These are phyloP conservation scores for Patella ulyssiponensis DNA, from an alignment of 2,888 invertebrate genomes.

Conservation along the genomic window DNA sequence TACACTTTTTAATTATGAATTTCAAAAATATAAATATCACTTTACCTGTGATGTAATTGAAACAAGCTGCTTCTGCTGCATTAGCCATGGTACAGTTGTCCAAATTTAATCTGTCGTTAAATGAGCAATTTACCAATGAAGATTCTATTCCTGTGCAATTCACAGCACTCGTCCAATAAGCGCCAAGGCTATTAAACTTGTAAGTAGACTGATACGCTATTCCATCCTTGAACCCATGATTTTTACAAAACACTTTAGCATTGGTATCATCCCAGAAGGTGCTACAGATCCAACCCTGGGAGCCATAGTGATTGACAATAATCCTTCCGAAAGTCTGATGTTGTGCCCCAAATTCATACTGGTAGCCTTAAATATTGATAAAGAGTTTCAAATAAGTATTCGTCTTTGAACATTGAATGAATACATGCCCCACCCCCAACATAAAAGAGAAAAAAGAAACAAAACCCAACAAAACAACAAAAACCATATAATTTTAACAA, in stretches of 20 bases:
- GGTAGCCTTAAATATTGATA: conserved; percentile 41
- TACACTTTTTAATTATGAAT: no score
- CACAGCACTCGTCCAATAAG: conserved; percentile 54
- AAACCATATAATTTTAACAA: no score
- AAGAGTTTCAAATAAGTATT: no score
- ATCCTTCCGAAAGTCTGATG: conserved; percentile 30
- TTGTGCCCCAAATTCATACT: conserved; percentile 38
- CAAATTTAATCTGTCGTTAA: conserved; percentile 41
- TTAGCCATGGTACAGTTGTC: conserved; percentile 51
- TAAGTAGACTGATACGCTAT: conserved; percentile 48
- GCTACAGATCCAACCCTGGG: conserved; percentile 72
- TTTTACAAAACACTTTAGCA: conserved; percentile 54
- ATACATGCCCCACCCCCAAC: no score
- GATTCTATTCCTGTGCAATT: conserved; percentile 57
- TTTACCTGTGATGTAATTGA: conserved; percentile 50
- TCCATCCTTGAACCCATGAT: conserved; percentile 46
- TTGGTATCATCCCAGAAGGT: conserved; percentile 54
- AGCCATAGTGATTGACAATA: conserved; percentile 58
- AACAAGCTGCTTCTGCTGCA: conserved; percentile 57
- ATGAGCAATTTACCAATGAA: conserved; percentile 49
- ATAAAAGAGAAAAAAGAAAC: no score
- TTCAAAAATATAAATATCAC: no score
- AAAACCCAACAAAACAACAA: no score
- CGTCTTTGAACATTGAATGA: no score
- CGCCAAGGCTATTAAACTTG: conserved; percentile 42